phyloP scores from a whole-genome alignment of 2,888 invertebrate species.

The Myathropa florea region DNA sequence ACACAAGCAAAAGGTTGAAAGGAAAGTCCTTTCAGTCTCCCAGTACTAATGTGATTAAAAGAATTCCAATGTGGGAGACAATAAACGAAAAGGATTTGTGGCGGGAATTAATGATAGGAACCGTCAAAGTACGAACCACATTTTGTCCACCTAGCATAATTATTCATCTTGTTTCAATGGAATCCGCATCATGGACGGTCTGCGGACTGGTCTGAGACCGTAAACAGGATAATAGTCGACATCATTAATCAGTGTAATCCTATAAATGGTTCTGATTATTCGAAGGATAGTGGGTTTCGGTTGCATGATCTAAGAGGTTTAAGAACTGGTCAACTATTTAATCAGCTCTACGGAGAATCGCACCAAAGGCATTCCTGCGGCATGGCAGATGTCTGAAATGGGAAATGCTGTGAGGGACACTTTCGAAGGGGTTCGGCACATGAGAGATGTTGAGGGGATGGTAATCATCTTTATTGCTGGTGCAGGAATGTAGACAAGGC shows the following conservation, averaged over 20 bases:
- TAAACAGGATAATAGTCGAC: conserved; percentile 63
- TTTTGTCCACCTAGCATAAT: conserved; percentile 68
- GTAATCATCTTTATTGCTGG: neutral
- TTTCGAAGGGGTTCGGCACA: too few species aligned
- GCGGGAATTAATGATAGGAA: conserved; percentile 58
- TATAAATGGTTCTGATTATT: conserved; percentile 53
- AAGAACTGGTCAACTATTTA: conserved; percentile 32
- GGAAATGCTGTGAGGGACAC: neutral
- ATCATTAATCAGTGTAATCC: conserved; percentile 69
- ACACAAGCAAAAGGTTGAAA: conserved; percentile 27
- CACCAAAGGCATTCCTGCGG: neutral
- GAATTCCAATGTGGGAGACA: conserved; percentile 59
- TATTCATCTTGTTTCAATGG: conserved; percentile 47
- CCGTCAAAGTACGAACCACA: conserved; percentile 59
- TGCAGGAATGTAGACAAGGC: too few species aligned
- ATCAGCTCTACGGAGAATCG: conserved; percentile 13
- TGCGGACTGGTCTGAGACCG: conserved; percentile 20
- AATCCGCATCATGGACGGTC: neutral
- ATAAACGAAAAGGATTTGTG: conserved; percentile 66
- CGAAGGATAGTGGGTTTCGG: conserved; percentile 15
- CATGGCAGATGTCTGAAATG: conserved; percentile 21
- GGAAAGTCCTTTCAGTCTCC: neutral
- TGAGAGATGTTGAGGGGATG: neutral
- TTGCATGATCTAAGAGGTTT: conserved; percentile 4
- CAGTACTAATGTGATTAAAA: conserved; percentile 68